Evolutionary conservation across 2,888 invertebrate species (phyloP), one percentile per base, ranked within the genome.

Genomic region (Crioceris asparagi): DNA sequence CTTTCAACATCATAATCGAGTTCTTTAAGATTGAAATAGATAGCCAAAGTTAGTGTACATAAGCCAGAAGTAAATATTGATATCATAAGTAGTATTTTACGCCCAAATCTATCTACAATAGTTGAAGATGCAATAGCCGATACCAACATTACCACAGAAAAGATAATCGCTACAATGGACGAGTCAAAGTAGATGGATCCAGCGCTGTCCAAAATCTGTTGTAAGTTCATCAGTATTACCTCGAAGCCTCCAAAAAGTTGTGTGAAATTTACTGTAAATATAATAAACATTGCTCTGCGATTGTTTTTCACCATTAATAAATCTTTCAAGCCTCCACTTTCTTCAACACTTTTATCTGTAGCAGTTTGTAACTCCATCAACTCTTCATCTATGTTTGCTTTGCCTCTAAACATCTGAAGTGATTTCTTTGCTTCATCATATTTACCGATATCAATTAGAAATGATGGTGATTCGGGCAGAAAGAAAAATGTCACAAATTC

Each of bases 221-320:
- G 62, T 14, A 62, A 44, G 38, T 64, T 64, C 62, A 62, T 62
- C 30, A 62, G 40, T 41, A 64, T 59, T 6, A 62, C 61, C 34
- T 60, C 60, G 30, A 61, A 59, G 34, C 60, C 53, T 23, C 61
- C 57, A 39, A 62, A 56, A 46, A 61, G 62, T 47, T 62, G 61
- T 3, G 58, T 54, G 4, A 49, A 55, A 39, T 62, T 62, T 15
- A 64, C 43, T 8, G 60, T 57, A 1, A 56, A 51, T 60, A 62
- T 59, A 12, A 62, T 62, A 3, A 56, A 39, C 14, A 62, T 36
- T 7, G 59, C 60, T 45, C 61, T 62, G 8, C 61, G 44, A 41
- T 63, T 61, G 40, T 60, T 59, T 32, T 53, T 52, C n/a, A 59
- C 53, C 29, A 53, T 35, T 32, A 62, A 35, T 14, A 63, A 41